A percentile compares a stretch with the other conserved stretches of the same genome.
phyloP scores from a whole-genome alignment of 2,113 vertebrate genomes.

The Calyptommatus sinebrachiatus region DNA sequence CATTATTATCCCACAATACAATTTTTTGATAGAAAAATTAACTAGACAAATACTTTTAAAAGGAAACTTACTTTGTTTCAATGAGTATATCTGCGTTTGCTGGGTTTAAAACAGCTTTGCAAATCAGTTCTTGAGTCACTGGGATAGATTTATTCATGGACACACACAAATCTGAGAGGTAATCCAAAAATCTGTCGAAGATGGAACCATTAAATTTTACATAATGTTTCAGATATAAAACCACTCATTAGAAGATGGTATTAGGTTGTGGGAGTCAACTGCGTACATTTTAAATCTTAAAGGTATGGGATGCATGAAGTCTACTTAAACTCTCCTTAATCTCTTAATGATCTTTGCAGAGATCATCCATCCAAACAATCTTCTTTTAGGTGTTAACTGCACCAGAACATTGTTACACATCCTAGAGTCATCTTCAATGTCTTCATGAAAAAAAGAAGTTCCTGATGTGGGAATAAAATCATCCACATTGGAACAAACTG shows the following conservation, averaged over 20 bases:
- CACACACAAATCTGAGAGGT: conserved; percentile 95
- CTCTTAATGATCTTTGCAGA: background rate
- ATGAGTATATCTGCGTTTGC: conserved; percentile 95
- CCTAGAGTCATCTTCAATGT: background rate
- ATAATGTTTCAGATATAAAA: conserved; percentile 26
- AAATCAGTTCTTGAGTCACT: conserved; percentile 97
- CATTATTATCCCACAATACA: background rate
- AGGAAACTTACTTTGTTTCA: conserved; percentile 90
- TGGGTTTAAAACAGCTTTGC: conserved; percentile 92
- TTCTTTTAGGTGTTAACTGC: background rate
- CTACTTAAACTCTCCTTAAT: background rate
- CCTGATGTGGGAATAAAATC: too few relatives aligned
- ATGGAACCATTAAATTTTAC: conserved; percentile 35
- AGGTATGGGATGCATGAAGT: background rate
- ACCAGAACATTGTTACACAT: background rate
- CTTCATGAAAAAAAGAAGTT: background rate
- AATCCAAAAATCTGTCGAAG: conserved; percentile 88
- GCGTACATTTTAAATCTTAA: background rate
- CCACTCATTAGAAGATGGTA: background rate
- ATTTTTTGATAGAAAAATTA: conserved; percentile 12
- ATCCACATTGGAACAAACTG: too few relatives aligned
- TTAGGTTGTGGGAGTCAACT: background rate
- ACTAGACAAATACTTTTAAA: conserved; percentile 16
- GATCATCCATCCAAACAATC: background rate
- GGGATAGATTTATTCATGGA: conserved; percentile 99